These are phyloP conservation scores for Drosophila saltans DNA, from an alignment of 1,140 invertebrate genomes.

Conservation along the genomic window DNA sequence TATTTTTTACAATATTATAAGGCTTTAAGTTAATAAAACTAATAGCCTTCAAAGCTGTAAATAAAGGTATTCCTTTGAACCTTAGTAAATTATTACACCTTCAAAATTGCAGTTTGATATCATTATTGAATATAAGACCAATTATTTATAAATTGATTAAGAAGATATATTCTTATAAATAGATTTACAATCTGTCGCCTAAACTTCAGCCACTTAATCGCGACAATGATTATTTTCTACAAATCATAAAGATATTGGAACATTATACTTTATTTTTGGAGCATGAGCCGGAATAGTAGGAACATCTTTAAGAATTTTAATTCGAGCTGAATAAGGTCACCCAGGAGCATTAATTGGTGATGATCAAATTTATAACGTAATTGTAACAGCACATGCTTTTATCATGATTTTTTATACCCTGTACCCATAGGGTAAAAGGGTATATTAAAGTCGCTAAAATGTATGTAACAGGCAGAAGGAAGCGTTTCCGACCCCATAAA, in stretches of 20 bases:
- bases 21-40: slow-evolving; percentile 85
- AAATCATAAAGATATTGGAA: slow-evolving; percentile 91
- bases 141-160: slow-evolving; percentile 61
- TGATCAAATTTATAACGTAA: slow-evolving; percentile 89
- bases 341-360: slow-evolving; percentile 86
- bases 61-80: slow-evolving; percentile 84
- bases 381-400: slow-evolving; percentile 90
- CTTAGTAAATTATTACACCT: slow-evolving; percentile 67
- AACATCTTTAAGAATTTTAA: slow-evolving; percentile 86
- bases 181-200: slow-evolving; percentile 85
- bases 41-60: slow-evolving; percentile 85
- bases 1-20: slow-evolving; percentile 81
- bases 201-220: slow-evolving; percentile 84
- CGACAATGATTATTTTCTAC: slow-evolving; percentile 87
- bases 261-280: slow-evolving; percentile 89
- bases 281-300: slow-evolving; percentile 87
- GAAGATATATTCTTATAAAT: slow-evolving; percentile 84
- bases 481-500: too few relatives aligned
- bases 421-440: too few relatives aligned
- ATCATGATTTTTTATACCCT: slow-evolving; percentile 87
- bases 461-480: too few relatives aligned
- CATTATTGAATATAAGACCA: slow-evolving; percentile 84
- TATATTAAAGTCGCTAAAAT: too few relatives aligned
- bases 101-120: slow-evolving; percentile 86
- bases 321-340: slow-evolving; percentile 87